Base-by-base conservation (phyloP, 2,113 vertebrate genomes). In the Neomonachus schauinslandi region DNA sequence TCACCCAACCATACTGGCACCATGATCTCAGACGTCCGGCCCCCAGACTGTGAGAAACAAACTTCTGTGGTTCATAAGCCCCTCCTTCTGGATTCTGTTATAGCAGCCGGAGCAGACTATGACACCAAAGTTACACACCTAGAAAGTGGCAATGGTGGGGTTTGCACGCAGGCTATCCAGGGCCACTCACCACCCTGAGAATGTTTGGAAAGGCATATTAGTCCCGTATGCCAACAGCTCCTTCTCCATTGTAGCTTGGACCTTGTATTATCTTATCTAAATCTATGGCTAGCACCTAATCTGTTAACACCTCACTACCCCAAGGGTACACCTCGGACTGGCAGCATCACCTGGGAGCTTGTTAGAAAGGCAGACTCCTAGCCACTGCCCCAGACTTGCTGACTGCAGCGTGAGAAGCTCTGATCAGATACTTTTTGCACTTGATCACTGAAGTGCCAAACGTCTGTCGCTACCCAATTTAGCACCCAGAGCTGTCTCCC, bases 141-240 rank as follows among this genome's bases (percentile, higher is more conserved):
- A 46, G 36, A 51, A 67, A 85, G 90, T 4, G 5, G 55, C 46
- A 18, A 42, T 4, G 57, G 2, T 77, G 14, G 42, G n/a, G 14
- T 72, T 4, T 33, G 24, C 71, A n/a, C 2, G 0, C 53, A 65
- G 71, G 26, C 42, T 28, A 1, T 0, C 16, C 9, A 0, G 15
- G 4, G 36, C 74, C 82, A 39, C 49, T 36, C 42, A 31, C 42
- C 65, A n/a, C 53, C 5, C 4, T 24, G 16, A 81, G 21, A n/a
- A 22, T 0, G 2, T 59, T 11, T 42, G 49, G 21, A 28, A 39
- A 80, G 65, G 22, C 36, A 1, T 13, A 13, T 7, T 19, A 12
- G 19, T n/a, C 46, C 46, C 59, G 1, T 0, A 9, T 26, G 12
- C 69, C 72, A 24, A 76, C 4, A 19, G 36, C 28, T 53, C 88